Percentiles rank a stretch among this genome's conserved stretches.
phyloP scores from a whole-genome alignment of 2,888 invertebrate species.

The Thyatira batis region DNA sequence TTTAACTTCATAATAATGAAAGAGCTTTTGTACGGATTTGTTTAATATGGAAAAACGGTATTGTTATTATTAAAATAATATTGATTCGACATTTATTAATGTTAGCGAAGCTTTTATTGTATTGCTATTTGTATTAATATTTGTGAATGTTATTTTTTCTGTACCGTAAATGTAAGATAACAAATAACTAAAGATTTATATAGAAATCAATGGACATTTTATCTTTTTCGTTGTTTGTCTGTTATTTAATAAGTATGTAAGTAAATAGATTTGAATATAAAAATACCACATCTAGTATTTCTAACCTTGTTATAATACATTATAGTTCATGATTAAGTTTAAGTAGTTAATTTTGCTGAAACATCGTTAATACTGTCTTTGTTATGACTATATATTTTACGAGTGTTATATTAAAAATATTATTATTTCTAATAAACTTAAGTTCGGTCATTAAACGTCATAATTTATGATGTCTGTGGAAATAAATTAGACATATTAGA shows the following conservation, averaged over 20 bases:
- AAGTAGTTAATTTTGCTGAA: constrained; percentile 39
- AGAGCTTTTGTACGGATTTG: no score
- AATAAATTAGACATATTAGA: neutral
- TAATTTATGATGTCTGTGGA: neutral
- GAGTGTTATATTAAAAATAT: constrained; percentile 21
- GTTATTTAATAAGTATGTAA: neutral
- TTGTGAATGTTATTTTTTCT: neutral
- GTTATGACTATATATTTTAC: constrained; percentile 29
- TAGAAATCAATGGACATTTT: no score
- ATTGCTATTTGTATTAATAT: no score
- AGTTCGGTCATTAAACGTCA: neutral
- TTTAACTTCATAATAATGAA: no score
- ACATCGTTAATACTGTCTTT: constrained; percentile 39
- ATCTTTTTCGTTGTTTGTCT: no score
- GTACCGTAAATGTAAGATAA: no score
- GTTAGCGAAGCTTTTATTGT: no score
- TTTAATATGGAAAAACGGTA: no score
- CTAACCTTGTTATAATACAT: neutral
- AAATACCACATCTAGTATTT: neutral
- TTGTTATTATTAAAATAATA: no score
- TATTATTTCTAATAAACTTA: constrained; percentile 27
- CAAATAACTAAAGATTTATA: no score
- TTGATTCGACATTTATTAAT: no score
- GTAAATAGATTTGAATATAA: no score
- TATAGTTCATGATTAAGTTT: constrained; percentile 26